Evolutionary conservation across 2,888 invertebrate genomes (phyloP), one percentile per base, ranked within the genome.

Genomic region (Neoascia interrupta): DNA sequence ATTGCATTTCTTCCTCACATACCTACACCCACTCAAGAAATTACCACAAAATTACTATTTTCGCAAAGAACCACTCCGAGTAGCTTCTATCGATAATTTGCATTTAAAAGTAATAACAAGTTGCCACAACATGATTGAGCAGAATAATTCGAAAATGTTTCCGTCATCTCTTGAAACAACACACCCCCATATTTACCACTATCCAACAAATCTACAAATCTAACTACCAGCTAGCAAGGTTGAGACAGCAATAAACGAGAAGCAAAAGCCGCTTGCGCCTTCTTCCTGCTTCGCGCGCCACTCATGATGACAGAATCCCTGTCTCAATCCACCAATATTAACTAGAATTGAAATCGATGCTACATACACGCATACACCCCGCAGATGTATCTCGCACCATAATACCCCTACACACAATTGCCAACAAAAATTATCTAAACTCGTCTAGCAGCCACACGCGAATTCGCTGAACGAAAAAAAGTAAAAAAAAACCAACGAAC

Each of bases 101-200:
- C n/a, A n/a, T n/a, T n/a, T n/a, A n/a, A n/a, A n/a, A n/a, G n/a
- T n/a, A n/a, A n/a, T n/a, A n/a, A n/a, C n/a, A n/a, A n/a, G n/a
- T n/a, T n/a, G n/a, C n/a, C n/a, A n/a, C n/a, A n/a, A n/a, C n/a
- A n/a, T n/a, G n/a, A n/a, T n/a, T 54, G 58, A 36, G 23, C 39
- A 8, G 15, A 16, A 26, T 19, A 16, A 26, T 11, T 49, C 21
- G 16, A 58, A 53, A 53, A 43, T 13, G 31, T 75, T 75, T 75
- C 75, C 75, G 75, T 69, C 63, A 75, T 70, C 18, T 31, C 45
- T 41, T 54, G 51, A 43, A 37, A 18, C 10, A 58, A 54, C 58
- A 72, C 72, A 64, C 72, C 72, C 60, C 70, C 76, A 41, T 63
- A 49, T 64, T 43, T 21, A 31, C 37, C 31, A 58, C 41, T 13